These are phyloP conservation scores for Rhamnusium bicolor DNA, from an alignment of 2,888 invertebrate genomes.

Conservation along the genomic window DNA sequence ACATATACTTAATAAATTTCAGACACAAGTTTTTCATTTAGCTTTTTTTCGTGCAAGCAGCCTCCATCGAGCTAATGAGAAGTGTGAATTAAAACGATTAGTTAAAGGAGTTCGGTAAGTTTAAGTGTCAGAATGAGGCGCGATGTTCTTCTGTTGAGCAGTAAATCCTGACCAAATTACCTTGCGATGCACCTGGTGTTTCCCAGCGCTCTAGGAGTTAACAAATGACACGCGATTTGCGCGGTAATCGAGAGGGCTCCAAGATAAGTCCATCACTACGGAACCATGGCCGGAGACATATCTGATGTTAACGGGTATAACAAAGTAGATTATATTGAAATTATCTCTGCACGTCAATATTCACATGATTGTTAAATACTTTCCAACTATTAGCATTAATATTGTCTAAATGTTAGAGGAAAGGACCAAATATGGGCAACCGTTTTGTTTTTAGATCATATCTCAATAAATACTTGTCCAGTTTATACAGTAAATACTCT, in stretches of 20 bases:
- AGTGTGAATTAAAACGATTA: constrained; percentile 40
- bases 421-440: no score
- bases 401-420: no score
- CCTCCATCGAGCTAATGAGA: constrained; percentile 30
- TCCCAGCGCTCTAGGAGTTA: constrained; percentile 65
- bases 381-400: no score
- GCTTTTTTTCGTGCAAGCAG: not conserved
- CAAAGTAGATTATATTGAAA: no score
- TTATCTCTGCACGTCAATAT: no score
- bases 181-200: constrained; percentile 65
- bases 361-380: no score
- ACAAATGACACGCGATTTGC: constrained; percentile 70
- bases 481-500: no score
- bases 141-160: constrained; percentile 49
- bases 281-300: constrained; percentile 14
- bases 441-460: no score
- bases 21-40: not conserved
- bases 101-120: constrained; percentile 42
- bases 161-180: constrained; percentile 69
- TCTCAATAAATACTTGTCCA: no score
- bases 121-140: constrained; percentile 44
- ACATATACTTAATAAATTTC: no score
- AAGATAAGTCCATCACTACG: constrained; percentile 38
- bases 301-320: not conserved
- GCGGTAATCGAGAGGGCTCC: constrained; percentile 59